Evolutionary conservation across 2,888 invertebrate species (phyloP).

Genomic region (Abscondita cerata): DNA sequence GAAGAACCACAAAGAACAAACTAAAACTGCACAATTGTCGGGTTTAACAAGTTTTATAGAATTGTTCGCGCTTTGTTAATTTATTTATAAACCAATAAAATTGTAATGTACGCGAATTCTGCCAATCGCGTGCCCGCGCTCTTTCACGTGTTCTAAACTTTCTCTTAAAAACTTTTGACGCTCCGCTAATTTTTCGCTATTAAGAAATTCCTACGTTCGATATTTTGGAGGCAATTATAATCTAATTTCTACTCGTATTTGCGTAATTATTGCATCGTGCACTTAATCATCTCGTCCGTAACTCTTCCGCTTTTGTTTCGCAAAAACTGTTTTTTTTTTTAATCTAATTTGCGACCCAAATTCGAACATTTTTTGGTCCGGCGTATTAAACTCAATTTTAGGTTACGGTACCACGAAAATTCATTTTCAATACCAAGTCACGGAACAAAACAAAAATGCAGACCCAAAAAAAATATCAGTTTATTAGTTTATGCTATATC

Average conservation of each 20-base stretch:
- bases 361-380: too few relatives aligned
- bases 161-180: slow-evolving; percentile 28
- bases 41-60: slow-evolving; percentile 41
- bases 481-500: too few relatives aligned
- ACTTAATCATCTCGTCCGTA: slow-evolving; percentile 1
- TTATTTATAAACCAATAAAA: slow-evolving; percentile 33
- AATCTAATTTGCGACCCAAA: too few relatives aligned
- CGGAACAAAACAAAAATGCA: too few relatives aligned
- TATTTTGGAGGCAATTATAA: neutral
- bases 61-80: slow-evolving; percentile 39
- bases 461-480: too few relatives aligned
- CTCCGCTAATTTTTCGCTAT: slow-evolving; percentile 20
- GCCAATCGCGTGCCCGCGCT: slow-evolving; percentile 18
- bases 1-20: slow-evolving; percentile 1
- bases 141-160: slow-evolving; percentile 23
- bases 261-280: neutral
- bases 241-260: neutral
- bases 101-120: slow-evolving; percentile 8
- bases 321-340: too few relatives aligned
- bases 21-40: slow-evolving; percentile 25
- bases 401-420: too few relatives aligned
- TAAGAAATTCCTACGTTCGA: neutral
- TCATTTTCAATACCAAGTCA: too few relatives aligned
- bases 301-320: slow-evolving; percentile 4
- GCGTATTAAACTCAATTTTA: too few relatives aligned